Evolutionary conservation across 2,797 vertebrate genomes (phyloP), one percentile per base, ranked within the genome.

Genomic region (Spinus olivaceus): DNA sequence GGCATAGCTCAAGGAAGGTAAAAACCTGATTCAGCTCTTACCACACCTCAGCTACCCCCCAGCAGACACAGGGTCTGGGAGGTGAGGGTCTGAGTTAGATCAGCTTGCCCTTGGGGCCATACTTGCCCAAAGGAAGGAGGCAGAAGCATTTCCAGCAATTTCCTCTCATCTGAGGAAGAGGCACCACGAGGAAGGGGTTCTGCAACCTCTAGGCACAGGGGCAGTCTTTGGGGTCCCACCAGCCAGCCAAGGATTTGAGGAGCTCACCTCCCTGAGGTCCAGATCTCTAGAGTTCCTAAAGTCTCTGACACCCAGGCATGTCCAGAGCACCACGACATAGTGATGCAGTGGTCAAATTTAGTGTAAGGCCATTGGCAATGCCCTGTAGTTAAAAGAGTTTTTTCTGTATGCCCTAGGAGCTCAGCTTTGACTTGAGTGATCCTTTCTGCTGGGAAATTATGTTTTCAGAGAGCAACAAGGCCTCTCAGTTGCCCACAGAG

Each of bases 371-470:
- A 59, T 47, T 65, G 50, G 56, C 25, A 37, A 32, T 57, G 44
- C 19, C 9, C 37, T 83, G 22, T n/a, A 53, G 16, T 50, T 63
- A 63, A 71, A 15, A 27, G 6, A 23, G 4, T 25, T 81, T 71
- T 33, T 84, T 28, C 49, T 66, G 6, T 50, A 80, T 77, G 96
- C 27, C 89, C 65, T 94, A 99, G 99, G 98, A 98, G 17, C 91
- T 99, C 97, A 28, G 87, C 79, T 99, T 98, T 96, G 98, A 99
- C 95, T 97, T 99, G 89, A 97, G 97, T 9, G 98, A 99, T 37
- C 11, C 97, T 3, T 61, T 97, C 39, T 66, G 47, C 76, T 99
- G 99, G 99, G 98, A 99, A 96, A 95, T 98, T 3, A 70, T 99
- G 95, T 82, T 99, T 33, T 83, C 82, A 25, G 97, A 96, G 14